These are phyloP conservation scores for Glaucomys volans DNA, from an alignment of 2,113 vertebrate species.

Conservation along the genomic window DNA sequence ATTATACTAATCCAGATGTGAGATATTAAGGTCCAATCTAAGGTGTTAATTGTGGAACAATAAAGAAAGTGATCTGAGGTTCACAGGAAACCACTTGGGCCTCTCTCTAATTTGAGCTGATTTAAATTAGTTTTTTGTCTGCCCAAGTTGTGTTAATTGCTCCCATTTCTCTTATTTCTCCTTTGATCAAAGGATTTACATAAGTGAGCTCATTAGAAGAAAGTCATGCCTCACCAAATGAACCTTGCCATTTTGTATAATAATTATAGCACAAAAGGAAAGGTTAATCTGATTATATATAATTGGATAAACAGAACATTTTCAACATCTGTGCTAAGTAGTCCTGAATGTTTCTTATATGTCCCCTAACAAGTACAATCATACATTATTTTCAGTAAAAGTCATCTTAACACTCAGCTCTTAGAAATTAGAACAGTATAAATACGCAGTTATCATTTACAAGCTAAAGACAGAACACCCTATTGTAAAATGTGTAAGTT, in stretches of 20 bases:
- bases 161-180: constrained; percentile 72
- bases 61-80: background rate
- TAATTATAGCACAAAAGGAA: constrained; percentile 79
- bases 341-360: background rate
- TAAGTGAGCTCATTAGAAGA: constrained; percentile 74
- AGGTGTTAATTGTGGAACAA: background rate
- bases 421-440: constrained; percentile 50
- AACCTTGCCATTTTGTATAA: constrained; percentile 75
- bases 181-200: constrained; percentile 79
- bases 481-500: background rate
- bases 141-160: constrained; percentile 54
- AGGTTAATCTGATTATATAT: constrained; percentile 76
- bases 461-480: background rate
- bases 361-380: background rate
- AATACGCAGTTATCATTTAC: constrained; percentile 42
- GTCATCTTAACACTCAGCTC: background rate
- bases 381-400: constrained; percentile 40
- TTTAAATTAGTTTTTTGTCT: constrained; percentile 28
- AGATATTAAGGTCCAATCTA: background rate
- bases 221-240: constrained; percentile 60
- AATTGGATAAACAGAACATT: constrained; percentile 73
- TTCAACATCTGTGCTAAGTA: constrained; percentile 54
- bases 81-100: constrained; percentile 29
- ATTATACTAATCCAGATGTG: background rate
- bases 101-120: background rate